Evolutionary conservation across 2,797 vertebrate genomes (phyloP), one percentile per base, ranked within the genome.

Genomic region (Halcyon leucocephala): DNA sequence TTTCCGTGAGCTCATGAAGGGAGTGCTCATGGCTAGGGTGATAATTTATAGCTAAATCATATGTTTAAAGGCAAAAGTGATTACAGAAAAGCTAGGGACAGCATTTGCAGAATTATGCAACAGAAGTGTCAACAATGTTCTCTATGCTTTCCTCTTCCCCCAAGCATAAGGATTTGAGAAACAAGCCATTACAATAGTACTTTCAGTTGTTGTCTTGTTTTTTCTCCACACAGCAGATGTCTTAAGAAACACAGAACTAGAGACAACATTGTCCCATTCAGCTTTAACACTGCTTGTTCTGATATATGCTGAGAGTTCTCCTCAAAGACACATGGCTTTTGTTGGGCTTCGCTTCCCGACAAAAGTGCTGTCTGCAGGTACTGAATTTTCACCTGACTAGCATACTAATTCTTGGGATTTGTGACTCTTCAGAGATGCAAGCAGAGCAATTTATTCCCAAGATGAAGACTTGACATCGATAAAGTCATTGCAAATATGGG

Each of bases 11-110:
- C 95, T 97, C 97, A 97, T 95, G 94, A 97, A 96, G 94, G 87
- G 74, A 81, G 19, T 86, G 82, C 89, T 98, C 76, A 31, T 89
- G 96, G 91, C 93, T 96, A 93, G 90, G 85, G 86, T 96, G 94
- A 95, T 95, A 97, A 98, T 97, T 98, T 97, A 93, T 92, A 93
- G 67, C 90, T 96, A 90, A 98, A 97, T 97, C 95, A 97, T 97
- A 96, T 64, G 78, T 96, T 97, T 97, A 97, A 98, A 97, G 67
- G 90, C 94, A 96, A 96, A 97, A 96, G 41, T 74, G 86, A 97
- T 98, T 97, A 96, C 92, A 95, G 83, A 95, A 97, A 97, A 94
- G 33, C 89, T 78, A 78, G 73, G 94, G 80, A 24, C 51, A 86
- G 77, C 93, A 78, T 93, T 94, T 90, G 37, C 74, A 95, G 74